Percentiles rank a stretch among this genome's conserved stretches.
Evolutionary conservation across 2,113 vertebrate species (phyloP).

Genomic region (Campylomormyrus numenius): DNA sequence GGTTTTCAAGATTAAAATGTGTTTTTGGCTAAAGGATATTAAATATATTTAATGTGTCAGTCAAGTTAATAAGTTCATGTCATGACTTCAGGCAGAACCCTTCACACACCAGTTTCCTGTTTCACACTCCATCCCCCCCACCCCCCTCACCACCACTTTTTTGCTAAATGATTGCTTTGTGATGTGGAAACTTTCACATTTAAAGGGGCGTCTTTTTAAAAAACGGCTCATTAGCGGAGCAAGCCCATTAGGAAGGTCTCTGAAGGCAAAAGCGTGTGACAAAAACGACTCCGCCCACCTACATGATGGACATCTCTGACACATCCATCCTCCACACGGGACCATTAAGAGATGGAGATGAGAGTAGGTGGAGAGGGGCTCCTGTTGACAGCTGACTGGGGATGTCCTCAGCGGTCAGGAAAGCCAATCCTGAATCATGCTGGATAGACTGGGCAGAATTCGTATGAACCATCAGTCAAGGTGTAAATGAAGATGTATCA

Average conservation of each 20-base stretch:
- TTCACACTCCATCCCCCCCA: neutral
- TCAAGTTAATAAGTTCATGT: neutral
- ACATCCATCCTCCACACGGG: neutral
- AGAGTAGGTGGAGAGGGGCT: neutral
- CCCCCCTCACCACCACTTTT: neutral
- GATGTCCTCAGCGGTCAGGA: neutral
- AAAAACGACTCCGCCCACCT: neutral
- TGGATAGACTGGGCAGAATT: neutral
- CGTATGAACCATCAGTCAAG: neutral
- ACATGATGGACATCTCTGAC: neutral
- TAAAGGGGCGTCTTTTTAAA: neutral
- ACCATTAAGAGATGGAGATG: slow-evolving; percentile 28
- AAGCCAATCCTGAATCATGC: neutral
- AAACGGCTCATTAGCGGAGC: neutral
- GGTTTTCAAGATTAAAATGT: neutral
- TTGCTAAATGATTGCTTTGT: neutral
- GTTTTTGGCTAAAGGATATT: neutral
- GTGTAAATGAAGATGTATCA: neutral
- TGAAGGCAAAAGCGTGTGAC: neutral
- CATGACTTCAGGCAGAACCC: neutral
- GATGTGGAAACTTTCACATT: slow-evolving; percentile 9
- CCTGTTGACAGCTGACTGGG: slow-evolving; percentile 20
- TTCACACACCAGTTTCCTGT: neutral
- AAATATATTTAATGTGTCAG: neutral
- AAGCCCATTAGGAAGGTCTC: neutral